Conservation (phyloP, 2,113 vertebrate genomes). For the Oxyura jamaicensis region DNA sequence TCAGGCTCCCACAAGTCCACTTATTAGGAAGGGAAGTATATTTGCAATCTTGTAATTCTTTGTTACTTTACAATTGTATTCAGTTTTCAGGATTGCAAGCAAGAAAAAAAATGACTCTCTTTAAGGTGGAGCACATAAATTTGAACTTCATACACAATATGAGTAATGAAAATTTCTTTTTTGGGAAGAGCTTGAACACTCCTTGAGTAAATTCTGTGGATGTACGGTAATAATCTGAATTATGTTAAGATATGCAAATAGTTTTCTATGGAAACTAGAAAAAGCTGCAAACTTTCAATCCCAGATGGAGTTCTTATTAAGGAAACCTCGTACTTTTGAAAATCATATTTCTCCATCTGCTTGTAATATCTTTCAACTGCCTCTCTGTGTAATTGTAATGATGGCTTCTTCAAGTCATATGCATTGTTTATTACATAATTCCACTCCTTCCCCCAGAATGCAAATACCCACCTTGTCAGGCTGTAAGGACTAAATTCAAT, state of each 20-base stretch:
- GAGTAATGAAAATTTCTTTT: background rate
- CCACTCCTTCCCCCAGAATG: background rate
- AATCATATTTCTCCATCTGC: slow-evolving; percentile 57
- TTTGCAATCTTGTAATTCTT: background rate
- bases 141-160: background rate
- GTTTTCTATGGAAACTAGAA: slow-evolving; percentile 62
- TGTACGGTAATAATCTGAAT: background rate
- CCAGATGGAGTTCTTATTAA: slow-evolving; percentile 67
- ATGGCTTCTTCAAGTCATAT: background rate
- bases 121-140: background rate
- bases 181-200: background rate
- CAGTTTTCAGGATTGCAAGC: background rate
- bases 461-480: background rate
- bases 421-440: background rate
- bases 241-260: slow-evolving; percentile 46
- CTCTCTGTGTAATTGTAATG: background rate
- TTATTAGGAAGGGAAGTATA: background rate
- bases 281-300: slow-evolving; percentile 36
- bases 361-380: slow-evolving; percentile 2
- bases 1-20: background rate
- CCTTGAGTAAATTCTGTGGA: background rate
- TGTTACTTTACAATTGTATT: background rate
- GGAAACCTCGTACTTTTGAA: slow-evolving; percentile 25
- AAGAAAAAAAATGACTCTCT: background rate
- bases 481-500: background rate